Conservation (phyloP, 2,797 vertebrate genomes). For the Chrosomus eos region DNA sequence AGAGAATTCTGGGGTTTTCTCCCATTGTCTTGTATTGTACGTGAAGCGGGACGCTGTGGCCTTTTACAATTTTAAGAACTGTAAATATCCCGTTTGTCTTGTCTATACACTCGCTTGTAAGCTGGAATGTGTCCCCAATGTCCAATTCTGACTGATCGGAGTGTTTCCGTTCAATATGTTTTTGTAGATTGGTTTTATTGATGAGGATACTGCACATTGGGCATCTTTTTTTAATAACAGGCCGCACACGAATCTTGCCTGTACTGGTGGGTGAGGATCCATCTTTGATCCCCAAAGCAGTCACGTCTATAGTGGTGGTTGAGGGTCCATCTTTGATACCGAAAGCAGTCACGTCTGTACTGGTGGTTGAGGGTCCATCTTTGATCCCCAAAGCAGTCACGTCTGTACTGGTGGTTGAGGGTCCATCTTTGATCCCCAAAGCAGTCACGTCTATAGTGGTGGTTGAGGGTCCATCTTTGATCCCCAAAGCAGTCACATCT, state of each 20-base stretch:
- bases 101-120: conserved; percentile 42
- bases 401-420: background rate
- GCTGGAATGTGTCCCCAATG: conserved; percentile 25
- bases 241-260: background rate
- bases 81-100: conserved; percentile 25
- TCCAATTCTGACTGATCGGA: background rate
- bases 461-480: too few relatives aligned
- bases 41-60: conserved; percentile 29
- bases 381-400: background rate
- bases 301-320: background rate
- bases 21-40: background rate
- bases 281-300: background rate
- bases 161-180: conserved; percentile 46
- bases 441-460: too few relatives aligned
- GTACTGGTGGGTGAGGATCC: background rate
- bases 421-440: too few relatives aligned
- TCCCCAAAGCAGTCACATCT: too few relatives aligned
- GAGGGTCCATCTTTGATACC: background rate
- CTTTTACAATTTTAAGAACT: conserved; percentile 35
- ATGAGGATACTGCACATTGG: conserved; percentile 27
- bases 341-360: background rate
- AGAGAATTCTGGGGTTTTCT: conserved; percentile 14
- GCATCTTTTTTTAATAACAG: conserved; percentile 28
- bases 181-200: conserved; percentile 34
- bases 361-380: background rate